Conservation (phyloP, 2,888 invertebrate species). For the Ornithoptera priamus region DNA sequence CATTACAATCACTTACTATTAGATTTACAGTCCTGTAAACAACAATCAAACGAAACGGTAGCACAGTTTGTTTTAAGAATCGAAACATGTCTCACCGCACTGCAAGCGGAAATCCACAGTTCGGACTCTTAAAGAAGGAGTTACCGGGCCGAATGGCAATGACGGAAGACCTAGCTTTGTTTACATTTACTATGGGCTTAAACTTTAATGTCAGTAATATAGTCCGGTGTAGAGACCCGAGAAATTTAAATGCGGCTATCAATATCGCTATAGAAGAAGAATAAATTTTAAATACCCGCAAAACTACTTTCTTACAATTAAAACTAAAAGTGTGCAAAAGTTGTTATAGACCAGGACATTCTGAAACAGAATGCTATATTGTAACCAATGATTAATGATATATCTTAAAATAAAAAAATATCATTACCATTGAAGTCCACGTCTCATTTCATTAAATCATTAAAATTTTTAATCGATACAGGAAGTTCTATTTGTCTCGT, state of each 20-base stretch:
- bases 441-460: not conserved
- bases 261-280: too few relatives aligned
- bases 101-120: constrained; percentile 29
- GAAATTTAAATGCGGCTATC: too few relatives aligned
- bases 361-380: not conserved
- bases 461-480: too few relatives aligned
- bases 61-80: constrained; percentile 14
- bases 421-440: not conserved
- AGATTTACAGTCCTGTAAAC: constrained; percentile 27
- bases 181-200: too few relatives aligned
- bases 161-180: not conserved
- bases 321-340: too few relatives aligned
- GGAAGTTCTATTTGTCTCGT: too few relatives aligned
- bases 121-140: constrained; percentile 12
- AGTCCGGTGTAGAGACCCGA: too few relatives aligned
- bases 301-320: too few relatives aligned
- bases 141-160: not conserved
- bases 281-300: too few relatives aligned
- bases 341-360: not conserved
- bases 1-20: constrained; percentile 26
- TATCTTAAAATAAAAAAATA: not conserved
- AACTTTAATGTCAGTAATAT: too few relatives aligned
- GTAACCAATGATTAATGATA: not conserved
- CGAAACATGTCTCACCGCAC: constrained; percentile 27
- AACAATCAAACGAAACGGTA: constrained; percentile 6